These are phyloP conservation scores for Opisthocomus hoazin DNA, from an alignment of 2,113 vertebrate species.

Conservation along the genomic window DNA sequence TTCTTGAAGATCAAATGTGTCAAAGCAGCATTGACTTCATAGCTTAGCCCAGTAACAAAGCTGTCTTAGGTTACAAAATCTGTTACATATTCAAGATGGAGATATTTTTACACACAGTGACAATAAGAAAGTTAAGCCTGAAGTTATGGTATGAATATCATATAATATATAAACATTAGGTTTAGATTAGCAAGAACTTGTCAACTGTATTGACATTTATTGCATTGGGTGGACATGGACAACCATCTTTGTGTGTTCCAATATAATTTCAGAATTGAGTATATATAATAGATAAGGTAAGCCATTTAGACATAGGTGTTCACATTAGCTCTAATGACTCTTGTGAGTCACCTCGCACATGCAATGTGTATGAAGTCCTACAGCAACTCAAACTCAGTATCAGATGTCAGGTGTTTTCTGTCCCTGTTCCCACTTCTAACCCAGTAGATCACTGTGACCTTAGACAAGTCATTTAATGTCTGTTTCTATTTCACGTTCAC, in stretches of 20 bases:
- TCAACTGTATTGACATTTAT: not conserved
- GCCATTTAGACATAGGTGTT: not conserved
- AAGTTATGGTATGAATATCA: not conserved
- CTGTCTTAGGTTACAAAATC: not conserved
- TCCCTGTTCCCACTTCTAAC: not conserved
- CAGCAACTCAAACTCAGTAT: not conserved
- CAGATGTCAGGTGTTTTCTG: not conserved
- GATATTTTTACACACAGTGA: not conserved
- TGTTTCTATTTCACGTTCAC: slow-evolving; percentile 4
- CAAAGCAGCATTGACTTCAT: not conserved
- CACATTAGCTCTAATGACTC: not conserved
- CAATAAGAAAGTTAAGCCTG: not conserved
- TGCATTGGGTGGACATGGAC: not conserved
- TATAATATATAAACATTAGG: not conserved
- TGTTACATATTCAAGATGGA: not conserved
- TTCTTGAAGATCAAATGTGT: not conserved
- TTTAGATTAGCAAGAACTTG: not conserved
- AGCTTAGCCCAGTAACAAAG: not conserved
- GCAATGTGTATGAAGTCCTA: not conserved
- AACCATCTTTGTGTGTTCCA: not conserved
- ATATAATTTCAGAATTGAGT: not conserved
- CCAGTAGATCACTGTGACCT: not conserved
- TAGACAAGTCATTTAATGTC: not conserved
- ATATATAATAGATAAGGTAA: not conserved
- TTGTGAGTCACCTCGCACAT: not conserved